phyloP scores from a whole-genome alignment of 1,140 invertebrate species.

The Chelonus insularis region DNA sequence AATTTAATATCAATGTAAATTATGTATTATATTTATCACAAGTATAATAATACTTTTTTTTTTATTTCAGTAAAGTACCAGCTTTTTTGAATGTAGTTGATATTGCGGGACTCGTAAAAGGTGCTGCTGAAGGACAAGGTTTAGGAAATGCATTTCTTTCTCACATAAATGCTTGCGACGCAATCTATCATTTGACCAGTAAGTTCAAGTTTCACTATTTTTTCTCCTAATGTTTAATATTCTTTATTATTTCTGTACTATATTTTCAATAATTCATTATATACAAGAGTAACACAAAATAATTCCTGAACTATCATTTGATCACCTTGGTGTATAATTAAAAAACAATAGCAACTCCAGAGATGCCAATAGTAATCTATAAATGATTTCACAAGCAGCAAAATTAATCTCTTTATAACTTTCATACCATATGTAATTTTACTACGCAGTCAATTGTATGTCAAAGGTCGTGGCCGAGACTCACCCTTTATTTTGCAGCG shows the following conservation, averaged over 20 bases:
- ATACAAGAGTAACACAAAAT: no score
- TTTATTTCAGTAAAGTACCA: constrained; percentile 91
- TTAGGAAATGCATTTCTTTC: constrained; percentile 98
- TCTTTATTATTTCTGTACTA: background rate
- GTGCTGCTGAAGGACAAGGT: constrained; percentile 96
- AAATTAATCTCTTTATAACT: background rate
- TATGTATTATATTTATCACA: no score
- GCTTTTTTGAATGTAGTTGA: constrained; percentile 97
- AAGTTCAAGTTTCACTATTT: constrained; percentile 59
- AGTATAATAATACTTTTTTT: no score
- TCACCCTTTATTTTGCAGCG: constrained; percentile 9
- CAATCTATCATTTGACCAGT: constrained; percentile 97
- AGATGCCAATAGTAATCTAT: no score
- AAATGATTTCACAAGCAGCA: background rate
- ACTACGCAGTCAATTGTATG: no score
- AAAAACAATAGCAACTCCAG: no score
- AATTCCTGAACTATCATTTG: no score
- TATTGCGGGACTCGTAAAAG: constrained; percentile 98
- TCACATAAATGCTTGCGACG: constrained; percentile 98
- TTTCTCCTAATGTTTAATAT: background rate
- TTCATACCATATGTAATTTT: background rate
- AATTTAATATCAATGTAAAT: no score
- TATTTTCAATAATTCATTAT: background rate
- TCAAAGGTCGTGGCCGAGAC: background rate
- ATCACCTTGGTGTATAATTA: no score